A percentile compares a stretch with the other conserved stretches of the same genome.
These are phyloP conservation scores for Parambassis ranga DNA, from an alignment of 2,797 vertebrate species.

Conservation along the genomic window DNA sequence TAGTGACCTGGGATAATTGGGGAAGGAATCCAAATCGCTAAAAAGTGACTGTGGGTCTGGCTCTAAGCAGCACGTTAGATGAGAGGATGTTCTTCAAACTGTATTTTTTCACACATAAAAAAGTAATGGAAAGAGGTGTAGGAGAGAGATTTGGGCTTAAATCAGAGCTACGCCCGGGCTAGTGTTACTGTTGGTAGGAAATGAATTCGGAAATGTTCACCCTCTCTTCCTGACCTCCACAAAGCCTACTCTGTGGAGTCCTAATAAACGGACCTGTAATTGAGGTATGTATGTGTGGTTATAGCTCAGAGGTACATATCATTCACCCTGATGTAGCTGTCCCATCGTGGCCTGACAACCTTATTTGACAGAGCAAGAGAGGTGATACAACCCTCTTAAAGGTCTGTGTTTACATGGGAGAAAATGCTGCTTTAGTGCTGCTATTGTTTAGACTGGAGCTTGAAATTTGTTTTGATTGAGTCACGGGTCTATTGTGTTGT, in stretches of 20 bases:
- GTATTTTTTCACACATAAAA: constrained; percentile 12
- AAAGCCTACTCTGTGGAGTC: constrained; percentile 58
- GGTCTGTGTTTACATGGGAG: constrained; percentile 38
- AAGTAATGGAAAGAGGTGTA: not conserved
- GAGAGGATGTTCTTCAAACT: constrained; percentile 65
- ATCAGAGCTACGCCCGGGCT: constrained; percentile 49
- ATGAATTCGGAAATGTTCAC: constrained; percentile 56
- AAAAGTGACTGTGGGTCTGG: constrained; percentile 47
- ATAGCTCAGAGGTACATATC: constrained; percentile 15
- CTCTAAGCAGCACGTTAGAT: constrained; percentile 49
- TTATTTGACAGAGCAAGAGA: constrained; percentile 18
- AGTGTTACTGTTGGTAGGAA: constrained; percentile 60
- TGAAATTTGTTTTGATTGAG: constrained; percentile 64
- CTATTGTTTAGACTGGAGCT: constrained; percentile 70
- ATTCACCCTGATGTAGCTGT: constrained; percentile 1
- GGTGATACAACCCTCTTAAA: constrained; percentile 1
- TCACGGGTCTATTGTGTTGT: constrained; percentile 68
- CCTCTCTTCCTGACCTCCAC: constrained; percentile 45
- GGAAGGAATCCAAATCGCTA: constrained; percentile 52
- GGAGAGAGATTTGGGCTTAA: constrained; percentile 40
- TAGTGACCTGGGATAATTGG: constrained; percentile 78
- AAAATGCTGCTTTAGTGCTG: constrained; percentile 20
- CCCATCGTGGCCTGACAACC: not conserved
- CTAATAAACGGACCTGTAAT: constrained; percentile 13
- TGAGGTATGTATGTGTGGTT: constrained; percentile 22